These are phyloP conservation scores for Lissonota sp. DNA, from an alignment of 2,888 invertebrate genomes.

Conservation along the genomic window DNA sequence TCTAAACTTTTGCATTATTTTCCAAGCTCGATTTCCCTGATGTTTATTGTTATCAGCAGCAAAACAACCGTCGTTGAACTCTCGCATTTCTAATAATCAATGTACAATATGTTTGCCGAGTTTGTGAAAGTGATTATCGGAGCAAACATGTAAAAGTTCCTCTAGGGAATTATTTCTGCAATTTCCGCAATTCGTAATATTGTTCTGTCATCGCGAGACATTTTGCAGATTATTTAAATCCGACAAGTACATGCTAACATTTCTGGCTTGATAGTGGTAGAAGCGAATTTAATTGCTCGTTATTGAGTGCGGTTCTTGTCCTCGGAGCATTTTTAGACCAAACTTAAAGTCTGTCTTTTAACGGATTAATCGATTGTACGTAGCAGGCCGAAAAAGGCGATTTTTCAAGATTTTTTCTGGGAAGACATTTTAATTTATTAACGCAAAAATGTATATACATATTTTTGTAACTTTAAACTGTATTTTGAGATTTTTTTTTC, in stretches of 20 bases:
- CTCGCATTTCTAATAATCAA: slow-evolving; percentile 37
- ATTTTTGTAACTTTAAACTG: too few species aligned
- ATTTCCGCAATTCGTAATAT: slow-evolving; percentile 65
- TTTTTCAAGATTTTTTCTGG: too few species aligned
- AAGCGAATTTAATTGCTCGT: slow-evolving; percentile 42
- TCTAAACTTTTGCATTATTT: slow-evolving; percentile 37
- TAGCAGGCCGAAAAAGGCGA: too few species aligned
- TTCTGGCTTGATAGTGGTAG: slow-evolving; percentile 31
- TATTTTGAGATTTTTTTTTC: too few species aligned
- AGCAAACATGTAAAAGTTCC: slow-evolving; percentile 15
- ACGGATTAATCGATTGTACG: too few species aligned
- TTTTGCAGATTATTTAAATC: slow-evolving; percentile 24
- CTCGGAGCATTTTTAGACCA: slow-evolving; percentile 19
- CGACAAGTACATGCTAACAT: background rate
- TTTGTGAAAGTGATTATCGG: slow-evolving; percentile 66
- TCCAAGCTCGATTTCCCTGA: slow-evolving; percentile 42
- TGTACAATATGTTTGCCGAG: too few species aligned
- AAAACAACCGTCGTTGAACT: slow-evolving; percentile 38
- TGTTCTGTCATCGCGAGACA: slow-evolving; percentile 51
- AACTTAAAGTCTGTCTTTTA: too few species aligned
- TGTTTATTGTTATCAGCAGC: slow-evolving; percentile 38
- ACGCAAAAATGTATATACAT: too few species aligned
- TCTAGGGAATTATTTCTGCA: slow-evolving; percentile 55
- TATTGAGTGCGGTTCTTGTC: slow-evolving; percentile 7
- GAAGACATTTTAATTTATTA: too few species aligned